Base-by-base conservation (phyloP, 2,888 invertebrate genomes). In the Melanchra persicariae region DNA sequence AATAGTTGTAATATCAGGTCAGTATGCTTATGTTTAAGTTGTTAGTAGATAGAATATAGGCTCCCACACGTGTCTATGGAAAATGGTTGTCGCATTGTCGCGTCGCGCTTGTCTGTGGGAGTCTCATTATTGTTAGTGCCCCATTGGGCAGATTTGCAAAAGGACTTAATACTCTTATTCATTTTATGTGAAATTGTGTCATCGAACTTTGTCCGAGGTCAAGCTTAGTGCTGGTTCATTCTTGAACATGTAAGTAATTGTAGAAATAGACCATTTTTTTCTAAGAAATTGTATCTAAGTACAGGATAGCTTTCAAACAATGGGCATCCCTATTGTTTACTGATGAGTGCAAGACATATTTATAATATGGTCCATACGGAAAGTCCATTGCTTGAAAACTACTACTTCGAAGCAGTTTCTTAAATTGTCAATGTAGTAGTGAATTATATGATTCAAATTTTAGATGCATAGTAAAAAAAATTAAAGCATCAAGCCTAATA, bases 1-100 rank as follows among this genome's bases (percentile, higher is more conserved):
- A 62, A 54, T 51, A 54, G 30, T 69, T 40, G 37, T 73, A 62
- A 76, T 61, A 45, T 72, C 63, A 79, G 82, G 83, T 75, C 84
- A 86, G 75, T 87, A 87, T 87, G 87, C 87, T 88, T 88, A 87
- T 83, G 81, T 80, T 82, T 79, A 79, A 58, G 26, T 75, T 43
- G n/a, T 47, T 54, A 24, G 47, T 67, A 68, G 66, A 67, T 75
- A 75, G 49, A 55, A 22, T 62, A 54, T 47, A 57, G 15, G 57
- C 37, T 57, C 4, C 57, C 37, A 17, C 22, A 57, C 3, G 0
- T 24, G 1, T 34, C 12, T 37, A 7, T 37, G 15, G 17, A 8
- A 22, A 22, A 37, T 37, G 8, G 0, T 37, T 3, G 37, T 37
- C 22, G 55, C 37, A 57, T 37, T 15, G n/a, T 34, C 34, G 34